These are phyloP conservation scores for Schizaphis graminum DNA, from an alignment of 2,888 invertebrate genomes.

Conservation along the genomic window DNA sequence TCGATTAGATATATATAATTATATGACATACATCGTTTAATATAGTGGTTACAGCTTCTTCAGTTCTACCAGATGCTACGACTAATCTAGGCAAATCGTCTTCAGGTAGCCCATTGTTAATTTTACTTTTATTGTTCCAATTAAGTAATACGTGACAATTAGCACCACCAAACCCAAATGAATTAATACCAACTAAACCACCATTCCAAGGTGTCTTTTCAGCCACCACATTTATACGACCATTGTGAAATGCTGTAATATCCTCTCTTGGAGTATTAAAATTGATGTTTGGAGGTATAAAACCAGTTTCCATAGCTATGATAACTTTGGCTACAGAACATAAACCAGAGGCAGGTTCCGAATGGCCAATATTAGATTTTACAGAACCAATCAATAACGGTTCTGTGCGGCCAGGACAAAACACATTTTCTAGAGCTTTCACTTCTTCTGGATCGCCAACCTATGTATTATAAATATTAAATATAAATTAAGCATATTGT, in stretches of 20 bases:
- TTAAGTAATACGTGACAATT: conserved; percentile 82
- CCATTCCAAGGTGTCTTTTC: conserved; percentile 80
- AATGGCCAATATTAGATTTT: conserved; percentile 95
- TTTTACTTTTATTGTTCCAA: conserved; percentile 76
- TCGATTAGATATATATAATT: too few relatives aligned
- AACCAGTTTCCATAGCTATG: conserved; percentile 84
- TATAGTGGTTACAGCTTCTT: conserved; percentile 79
- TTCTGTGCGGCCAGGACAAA: conserved; percentile 81
- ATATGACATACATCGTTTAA: conserved; percentile 74
- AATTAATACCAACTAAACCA: conserved; percentile 86
- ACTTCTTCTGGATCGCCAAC: conserved; percentile 95
- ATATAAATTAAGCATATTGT: background rate
- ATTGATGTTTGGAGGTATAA: conserved; percentile 89
- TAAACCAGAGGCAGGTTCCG: conserved; percentile 88
- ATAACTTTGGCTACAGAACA: conserved; percentile 87
- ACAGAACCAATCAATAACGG: conserved; percentile 90
- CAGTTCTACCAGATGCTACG: conserved; percentile 83
- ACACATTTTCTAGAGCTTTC: conserved; percentile 83
- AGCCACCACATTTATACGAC: conserved; percentile 80
- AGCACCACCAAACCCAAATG: conserved; percentile 94
- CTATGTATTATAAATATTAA: conserved; percentile 66
- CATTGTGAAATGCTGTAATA: conserved; percentile 75
- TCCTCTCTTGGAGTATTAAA: conserved; percentile 76
- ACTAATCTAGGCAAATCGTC: conserved; percentile 82
- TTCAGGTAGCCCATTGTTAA: conserved; percentile 76